These are phyloP conservation scores for Entomyzon cyanotis DNA, from an alignment of 2,113 vertebrate species.

Conservation along the genomic window DNA sequence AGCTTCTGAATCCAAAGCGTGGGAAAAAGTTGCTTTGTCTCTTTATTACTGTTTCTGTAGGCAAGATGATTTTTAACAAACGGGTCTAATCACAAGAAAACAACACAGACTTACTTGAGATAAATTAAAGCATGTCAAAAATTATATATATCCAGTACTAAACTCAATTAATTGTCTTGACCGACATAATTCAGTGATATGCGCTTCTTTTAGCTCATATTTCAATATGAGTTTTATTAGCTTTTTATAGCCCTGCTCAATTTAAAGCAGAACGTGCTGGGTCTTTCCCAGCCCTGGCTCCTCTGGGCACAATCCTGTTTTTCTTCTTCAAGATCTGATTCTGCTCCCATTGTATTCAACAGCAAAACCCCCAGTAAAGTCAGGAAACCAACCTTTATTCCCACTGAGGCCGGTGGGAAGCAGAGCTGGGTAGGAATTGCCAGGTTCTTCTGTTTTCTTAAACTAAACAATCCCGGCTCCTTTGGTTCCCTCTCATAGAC, in stretches of 20 bases:
- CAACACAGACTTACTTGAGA: background rate
- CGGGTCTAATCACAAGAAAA: background rate
- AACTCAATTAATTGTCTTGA: slow-evolving; percentile 31
- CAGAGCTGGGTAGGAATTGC: slow-evolving; percentile 41
- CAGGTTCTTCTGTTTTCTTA: slow-evolving; percentile 61
- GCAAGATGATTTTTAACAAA: background rate
- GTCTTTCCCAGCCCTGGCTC: slow-evolving; percentile 47
- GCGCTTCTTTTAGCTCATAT: slow-evolving; percentile 20
- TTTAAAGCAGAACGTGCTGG: slow-evolving; percentile 49
- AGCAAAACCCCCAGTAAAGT: slow-evolving; percentile 44
- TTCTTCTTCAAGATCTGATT: slow-evolving; percentile 44
- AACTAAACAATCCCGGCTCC: slow-evolving; percentile 45
- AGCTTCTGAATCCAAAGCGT: slow-evolving; percentile 64
- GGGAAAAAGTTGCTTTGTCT: slow-evolving; percentile 54
- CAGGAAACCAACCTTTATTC: slow-evolving; percentile 57
- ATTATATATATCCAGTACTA: background rate
- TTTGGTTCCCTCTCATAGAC: background rate
- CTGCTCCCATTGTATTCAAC: slow-evolving; percentile 54
- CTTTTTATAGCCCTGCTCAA: slow-evolving; percentile 39
- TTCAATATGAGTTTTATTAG: slow-evolving; percentile 56
- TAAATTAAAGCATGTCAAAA: background rate
- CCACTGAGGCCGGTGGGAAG: slow-evolving; percentile 56
- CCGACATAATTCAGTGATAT: background rate
- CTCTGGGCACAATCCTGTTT: slow-evolving; percentile 52
- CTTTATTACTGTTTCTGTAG: background rate